phyloP scores from a whole-genome alignment of 2,888 invertebrate species.

The Agrotis clavis region DNA sequence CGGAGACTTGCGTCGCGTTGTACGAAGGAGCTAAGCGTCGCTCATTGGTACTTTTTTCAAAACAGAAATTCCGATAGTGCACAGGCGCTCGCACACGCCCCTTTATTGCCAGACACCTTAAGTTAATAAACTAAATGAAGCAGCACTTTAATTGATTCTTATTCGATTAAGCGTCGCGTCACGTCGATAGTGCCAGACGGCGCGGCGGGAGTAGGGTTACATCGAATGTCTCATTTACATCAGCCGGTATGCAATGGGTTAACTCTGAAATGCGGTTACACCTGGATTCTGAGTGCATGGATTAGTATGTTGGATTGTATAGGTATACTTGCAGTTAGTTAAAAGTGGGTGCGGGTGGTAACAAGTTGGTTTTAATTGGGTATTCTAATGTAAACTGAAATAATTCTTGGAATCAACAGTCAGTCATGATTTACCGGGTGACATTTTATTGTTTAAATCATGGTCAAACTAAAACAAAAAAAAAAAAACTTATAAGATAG shows the following conservation, averaged over 20 bases:
- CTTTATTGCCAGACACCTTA: too few relatives aligned
- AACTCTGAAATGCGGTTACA: constrained; percentile 16
- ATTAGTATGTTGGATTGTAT: neutral
- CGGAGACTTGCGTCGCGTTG: too few relatives aligned
- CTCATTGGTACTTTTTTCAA: too few relatives aligned
- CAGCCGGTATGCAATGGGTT: constrained; percentile 21
- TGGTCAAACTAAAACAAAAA: too few relatives aligned
- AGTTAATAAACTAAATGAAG: neutral
- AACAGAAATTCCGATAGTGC: too few relatives aligned
- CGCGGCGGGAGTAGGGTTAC: constrained; percentile 8
- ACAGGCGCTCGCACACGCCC: too few relatives aligned
- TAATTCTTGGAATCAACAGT: neutral
- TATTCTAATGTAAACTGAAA: neutral
- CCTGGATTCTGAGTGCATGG: constrained; percentile 9
- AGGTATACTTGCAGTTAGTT: neutral
- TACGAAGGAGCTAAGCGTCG: too few relatives aligned
- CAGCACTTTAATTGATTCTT: constrained; percentile 24
- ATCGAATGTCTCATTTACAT: constrained; percentile 38
- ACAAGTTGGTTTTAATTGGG: neutral
- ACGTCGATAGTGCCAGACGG: constrained; percentile 26
- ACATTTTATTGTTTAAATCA: too few relatives aligned
- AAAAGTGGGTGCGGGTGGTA: neutral
- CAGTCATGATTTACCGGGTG: too few relatives aligned
- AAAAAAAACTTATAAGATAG: too few relatives aligned
- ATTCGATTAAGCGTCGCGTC: constrained; percentile 26